phyloP scores from a whole-genome alignment of 2,888 invertebrate genomes.

The Glyphotaelius pellucidus region DNA sequence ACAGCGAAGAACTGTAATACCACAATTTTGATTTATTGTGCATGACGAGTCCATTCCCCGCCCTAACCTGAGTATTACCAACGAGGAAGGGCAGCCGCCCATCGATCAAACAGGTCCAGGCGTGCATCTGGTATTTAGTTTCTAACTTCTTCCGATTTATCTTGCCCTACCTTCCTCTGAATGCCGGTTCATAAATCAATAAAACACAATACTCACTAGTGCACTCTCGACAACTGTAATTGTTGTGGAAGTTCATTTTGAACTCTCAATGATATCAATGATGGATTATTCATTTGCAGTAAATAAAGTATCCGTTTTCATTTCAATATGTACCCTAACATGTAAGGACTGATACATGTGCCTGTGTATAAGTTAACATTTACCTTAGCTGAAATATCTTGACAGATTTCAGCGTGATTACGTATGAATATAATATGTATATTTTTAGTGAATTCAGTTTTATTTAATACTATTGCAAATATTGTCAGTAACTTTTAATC shows the following conservation, averaged over 20 bases:
- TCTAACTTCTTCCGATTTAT: neutral
- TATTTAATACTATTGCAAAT: too few relatives aligned
- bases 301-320: too few relatives aligned
- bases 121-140: neutral
- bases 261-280: neutral
- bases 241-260: neutral
- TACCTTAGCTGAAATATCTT: too few relatives aligned
- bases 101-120: neutral
- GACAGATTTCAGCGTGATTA: too few relatives aligned
- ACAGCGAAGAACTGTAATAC: neutral
- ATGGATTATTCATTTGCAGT: too few relatives aligned
- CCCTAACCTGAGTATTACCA: neutral
- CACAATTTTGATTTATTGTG: neutral
- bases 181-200: neutral
- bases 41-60: neutral
- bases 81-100: neutral
- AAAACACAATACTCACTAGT: neutral
- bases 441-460: too few relatives aligned
- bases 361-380: too few relatives aligned
- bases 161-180: neutral
- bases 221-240: neutral
- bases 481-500: too few relatives aligned
- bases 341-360: too few relatives aligned
- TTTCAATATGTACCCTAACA: too few relatives aligned
- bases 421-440: too few relatives aligned